phyloP scores from a whole-genome alignment of 2,888 invertebrate genomes.

The Thysanoteuthis rhombus region DNA sequence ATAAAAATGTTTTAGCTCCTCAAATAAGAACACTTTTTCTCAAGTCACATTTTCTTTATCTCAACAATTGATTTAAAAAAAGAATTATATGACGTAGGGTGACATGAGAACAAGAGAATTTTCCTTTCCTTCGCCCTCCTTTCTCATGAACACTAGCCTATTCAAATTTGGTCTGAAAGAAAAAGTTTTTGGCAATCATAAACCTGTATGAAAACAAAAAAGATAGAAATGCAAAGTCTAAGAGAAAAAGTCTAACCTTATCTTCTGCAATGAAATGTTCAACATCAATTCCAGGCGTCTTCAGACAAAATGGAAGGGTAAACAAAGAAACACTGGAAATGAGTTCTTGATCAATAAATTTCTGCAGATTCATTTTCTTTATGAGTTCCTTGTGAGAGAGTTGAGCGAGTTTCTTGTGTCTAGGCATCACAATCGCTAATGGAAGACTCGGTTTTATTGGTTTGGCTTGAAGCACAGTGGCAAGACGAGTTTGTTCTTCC shows the following conservation, averaged over 20 bases:
- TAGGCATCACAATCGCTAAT: slow-evolving; percentile 52
- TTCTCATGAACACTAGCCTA: too few relatives aligned
- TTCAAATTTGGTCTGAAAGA: too few relatives aligned
- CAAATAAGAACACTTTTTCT: too few relatives aligned
- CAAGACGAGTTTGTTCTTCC: slow-evolving; percentile 45
- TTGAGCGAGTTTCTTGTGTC: neutral
- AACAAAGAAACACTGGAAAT: slow-evolving; percentile 45
- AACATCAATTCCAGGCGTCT: neutral
- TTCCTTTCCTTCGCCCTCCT: too few relatives aligned
- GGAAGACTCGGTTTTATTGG: slow-evolving; percentile 50
- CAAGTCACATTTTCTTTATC: too few relatives aligned
- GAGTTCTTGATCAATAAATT: slow-evolving; percentile 42
- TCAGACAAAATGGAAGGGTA: slow-evolving; percentile 33
- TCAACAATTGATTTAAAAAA: too few relatives aligned
- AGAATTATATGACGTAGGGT: too few relatives aligned
- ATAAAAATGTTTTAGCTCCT: too few relatives aligned
- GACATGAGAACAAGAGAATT: too few relatives aligned
- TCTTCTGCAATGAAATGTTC: neutral
- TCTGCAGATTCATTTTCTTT: slow-evolving; percentile 40
- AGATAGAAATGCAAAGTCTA: neutral
- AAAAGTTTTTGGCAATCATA: neutral
- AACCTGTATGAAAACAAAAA: neutral
- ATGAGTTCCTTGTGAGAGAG: slow-evolving; percentile 32
- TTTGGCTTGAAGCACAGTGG: slow-evolving; percentile 47
- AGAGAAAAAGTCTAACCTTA: neutral